phyloP scores from a whole-genome alignment of 2,888 invertebrate species.

The Eupsilia transversa region DNA sequence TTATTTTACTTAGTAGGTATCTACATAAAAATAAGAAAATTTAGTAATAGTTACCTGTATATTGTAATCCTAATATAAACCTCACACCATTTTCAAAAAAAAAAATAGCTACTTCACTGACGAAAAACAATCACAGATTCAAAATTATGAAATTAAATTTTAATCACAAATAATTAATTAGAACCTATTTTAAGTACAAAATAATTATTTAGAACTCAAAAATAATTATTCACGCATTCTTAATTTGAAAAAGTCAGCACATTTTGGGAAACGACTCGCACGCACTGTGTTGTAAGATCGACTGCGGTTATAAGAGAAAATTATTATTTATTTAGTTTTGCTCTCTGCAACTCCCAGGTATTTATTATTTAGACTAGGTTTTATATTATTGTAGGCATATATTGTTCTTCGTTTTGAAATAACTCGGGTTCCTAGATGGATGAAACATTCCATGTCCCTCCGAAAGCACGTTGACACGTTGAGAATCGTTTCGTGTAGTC shows the following conservation, averaged over 20 bases:
- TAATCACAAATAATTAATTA: conserved; percentile 1
- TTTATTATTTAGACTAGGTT: neutral
- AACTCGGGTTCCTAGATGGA: neutral
- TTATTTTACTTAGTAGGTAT: neutral
- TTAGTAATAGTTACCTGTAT: conserved; percentile 20
- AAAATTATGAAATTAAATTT: neutral
- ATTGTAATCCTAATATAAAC: neutral
- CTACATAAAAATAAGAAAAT: neutral
- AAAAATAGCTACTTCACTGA: neutral
- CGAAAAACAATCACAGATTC: neutral
- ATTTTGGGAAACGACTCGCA: conserved; percentile 38
- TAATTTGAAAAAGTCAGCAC: conserved; percentile 4
- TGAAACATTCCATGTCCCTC: neutral
- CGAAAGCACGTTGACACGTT: no score
- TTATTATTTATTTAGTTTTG: conserved; percentile 29
- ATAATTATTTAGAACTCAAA: neutral
- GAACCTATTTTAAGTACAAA: neutral
- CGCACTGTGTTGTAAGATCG: conserved; percentile 23
- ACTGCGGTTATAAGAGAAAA: conserved; percentile 32
- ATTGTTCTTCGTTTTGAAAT: neutral
- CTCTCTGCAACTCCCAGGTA: conserved; percentile 7
- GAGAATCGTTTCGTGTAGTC: neutral
- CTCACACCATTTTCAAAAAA: neutral
- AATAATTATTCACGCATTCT: conserved; percentile 16
- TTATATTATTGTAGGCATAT: neutral